Evolutionary conservation across 1,140 invertebrate genomes (phyloP).

Genomic region (Cydia amplana): DNA sequence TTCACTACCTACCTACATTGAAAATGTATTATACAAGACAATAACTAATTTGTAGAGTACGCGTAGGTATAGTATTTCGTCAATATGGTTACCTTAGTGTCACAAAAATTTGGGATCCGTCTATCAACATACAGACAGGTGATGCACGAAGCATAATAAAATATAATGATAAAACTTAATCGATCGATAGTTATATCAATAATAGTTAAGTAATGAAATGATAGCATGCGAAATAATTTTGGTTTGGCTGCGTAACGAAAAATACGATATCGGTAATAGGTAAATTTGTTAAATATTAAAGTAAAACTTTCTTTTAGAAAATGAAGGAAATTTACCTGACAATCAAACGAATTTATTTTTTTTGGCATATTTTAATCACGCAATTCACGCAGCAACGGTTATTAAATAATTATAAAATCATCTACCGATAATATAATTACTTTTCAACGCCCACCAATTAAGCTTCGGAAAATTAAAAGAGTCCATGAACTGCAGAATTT

Average conservation of each 20-base stretch:
- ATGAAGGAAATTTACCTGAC: neutral
- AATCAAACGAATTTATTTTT: neutral
- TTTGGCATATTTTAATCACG: neutral
- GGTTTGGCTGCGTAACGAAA: too few species aligned
- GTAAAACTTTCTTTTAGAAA: neutral
- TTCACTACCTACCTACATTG: neutral
- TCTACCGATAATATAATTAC: neutral
- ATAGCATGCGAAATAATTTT: too few species aligned
- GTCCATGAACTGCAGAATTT: neutral
- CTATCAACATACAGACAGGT: too few species aligned
- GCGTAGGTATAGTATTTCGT: too few species aligned
- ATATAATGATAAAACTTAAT: too few species aligned
- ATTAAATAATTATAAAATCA: neutral
- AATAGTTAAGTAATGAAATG: too few species aligned
- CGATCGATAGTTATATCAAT: too few species aligned
- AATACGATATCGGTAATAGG: neutral
- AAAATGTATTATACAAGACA: too few species aligned
- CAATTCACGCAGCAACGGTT: neutral
- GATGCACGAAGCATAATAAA: too few species aligned
- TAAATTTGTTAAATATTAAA: neutral
- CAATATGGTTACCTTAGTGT: too few species aligned
- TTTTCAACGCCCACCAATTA: neutral
- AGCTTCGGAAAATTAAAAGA: neutral
- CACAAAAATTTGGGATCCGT: too few species aligned
- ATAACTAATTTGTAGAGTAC: too few species aligned